Conservation (phyloP, 2,797 vertebrate genomes). For the Harpagifer antarcticus region DNA sequence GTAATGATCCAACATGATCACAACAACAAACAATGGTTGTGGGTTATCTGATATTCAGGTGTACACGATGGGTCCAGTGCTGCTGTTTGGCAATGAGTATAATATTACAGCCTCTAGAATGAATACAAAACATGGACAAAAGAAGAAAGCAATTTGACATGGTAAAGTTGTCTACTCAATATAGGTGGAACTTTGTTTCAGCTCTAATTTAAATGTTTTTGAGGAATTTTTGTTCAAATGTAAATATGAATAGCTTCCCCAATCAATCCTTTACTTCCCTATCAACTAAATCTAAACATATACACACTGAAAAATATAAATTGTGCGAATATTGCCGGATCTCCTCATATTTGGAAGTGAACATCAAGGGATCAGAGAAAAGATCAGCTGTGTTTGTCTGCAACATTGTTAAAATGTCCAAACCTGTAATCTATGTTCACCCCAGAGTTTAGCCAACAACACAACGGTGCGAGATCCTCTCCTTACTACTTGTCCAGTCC, state of each 20-base stretch:
- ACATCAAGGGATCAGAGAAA: not conserved
- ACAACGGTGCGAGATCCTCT: constrained; percentile 42
- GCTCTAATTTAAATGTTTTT: not conserved
- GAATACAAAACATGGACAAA: not conserved
- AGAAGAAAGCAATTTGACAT: not conserved
- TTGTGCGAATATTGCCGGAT: not conserved
- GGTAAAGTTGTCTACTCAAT: not conserved
- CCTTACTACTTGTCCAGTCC: constrained; percentile 40
- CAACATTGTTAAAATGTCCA: constrained; percentile 19
- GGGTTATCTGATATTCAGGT: no score
- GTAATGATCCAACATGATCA: not conserved
- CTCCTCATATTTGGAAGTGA: constrained; percentile 7
- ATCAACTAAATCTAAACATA: constrained; percentile 15
- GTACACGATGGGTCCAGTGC: no score
- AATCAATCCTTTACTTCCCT: not conserved
- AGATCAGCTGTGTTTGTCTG: constrained; percentile 20
- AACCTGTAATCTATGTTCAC: constrained; percentile 34
- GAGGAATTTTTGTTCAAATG: not conserved
- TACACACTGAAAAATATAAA: not conserved
- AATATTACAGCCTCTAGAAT: no score
- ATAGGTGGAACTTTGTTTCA: not conserved
- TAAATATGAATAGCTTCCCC: no score
- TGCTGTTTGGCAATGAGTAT: no score
- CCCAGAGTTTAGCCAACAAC: constrained; percentile 37
- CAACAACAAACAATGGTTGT: not conserved